phyloP scores from a whole-genome alignment of 2,797 vertebrate genomes.

The Octomys mimax region DNA sequence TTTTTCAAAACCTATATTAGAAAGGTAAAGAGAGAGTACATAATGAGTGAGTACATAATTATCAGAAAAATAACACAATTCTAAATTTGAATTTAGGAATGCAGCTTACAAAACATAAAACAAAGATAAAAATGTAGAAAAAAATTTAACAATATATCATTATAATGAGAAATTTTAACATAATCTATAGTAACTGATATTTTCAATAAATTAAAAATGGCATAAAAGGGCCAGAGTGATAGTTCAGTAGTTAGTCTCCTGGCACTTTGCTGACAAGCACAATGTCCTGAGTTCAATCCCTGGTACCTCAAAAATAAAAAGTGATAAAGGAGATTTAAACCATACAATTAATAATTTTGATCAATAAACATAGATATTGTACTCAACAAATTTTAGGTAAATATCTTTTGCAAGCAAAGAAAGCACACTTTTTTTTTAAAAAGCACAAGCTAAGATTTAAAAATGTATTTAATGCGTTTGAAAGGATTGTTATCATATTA shows the following conservation, averaged over 20 bases:
- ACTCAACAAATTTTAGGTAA: not conserved
- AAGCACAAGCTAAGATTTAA: not conserved
- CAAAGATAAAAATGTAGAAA: not conserved
- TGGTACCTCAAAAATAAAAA: no score
- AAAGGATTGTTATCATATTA: not conserved
- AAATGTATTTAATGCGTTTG: not conserved
- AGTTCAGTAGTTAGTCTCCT: no score
- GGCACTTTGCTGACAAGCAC: no score
- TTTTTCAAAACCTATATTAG: not conserved
- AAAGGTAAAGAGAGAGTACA: not conserved
- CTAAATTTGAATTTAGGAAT: not conserved
- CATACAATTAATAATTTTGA: not conserved
- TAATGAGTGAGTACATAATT: slow-evolving; percentile 12
- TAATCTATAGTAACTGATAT: slow-evolving; percentile 36
- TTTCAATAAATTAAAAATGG: not conserved
- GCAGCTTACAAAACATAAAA: slow-evolving; percentile 20
- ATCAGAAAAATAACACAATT: slow-evolving; percentile 16
- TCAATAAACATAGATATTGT: not conserved
- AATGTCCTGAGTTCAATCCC: no score
- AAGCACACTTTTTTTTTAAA: not conserved
- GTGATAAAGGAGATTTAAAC: not conserved
- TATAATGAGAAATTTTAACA: not conserved
- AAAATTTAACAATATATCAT: not conserved
- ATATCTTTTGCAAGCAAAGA: not conserved
- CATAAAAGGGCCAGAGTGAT: not conserved